phyloP scores from a whole-genome alignment of 2,797 vertebrate species.

The Bucorvus abyssinicus region DNA sequence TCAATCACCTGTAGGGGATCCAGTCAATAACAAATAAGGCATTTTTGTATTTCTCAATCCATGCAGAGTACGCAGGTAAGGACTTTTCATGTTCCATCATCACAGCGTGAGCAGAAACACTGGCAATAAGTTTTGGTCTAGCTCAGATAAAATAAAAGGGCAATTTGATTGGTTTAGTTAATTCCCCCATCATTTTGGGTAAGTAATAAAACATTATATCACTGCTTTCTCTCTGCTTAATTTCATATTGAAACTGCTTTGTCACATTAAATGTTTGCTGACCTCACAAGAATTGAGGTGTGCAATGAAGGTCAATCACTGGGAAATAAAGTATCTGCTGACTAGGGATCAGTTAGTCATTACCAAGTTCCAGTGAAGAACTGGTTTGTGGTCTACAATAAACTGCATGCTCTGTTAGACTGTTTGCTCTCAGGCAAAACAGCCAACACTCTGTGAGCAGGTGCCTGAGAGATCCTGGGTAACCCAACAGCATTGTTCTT shows the following conservation, averaged over 20 bases:
- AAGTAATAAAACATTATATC: neutral
- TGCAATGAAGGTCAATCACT: neutral
- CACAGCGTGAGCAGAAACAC: neutral
- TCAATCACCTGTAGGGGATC: neutral
- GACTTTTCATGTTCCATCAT: neutral
- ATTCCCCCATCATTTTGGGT: neutral
- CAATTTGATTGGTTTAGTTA: neutral
- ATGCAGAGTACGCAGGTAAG: neutral
- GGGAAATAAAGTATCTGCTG: neutral
- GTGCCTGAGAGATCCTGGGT: neutral
- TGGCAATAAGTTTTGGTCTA: neutral
- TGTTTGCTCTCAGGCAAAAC: neutral
- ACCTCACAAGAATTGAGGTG: neutral
- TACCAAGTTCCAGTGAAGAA: neutral
- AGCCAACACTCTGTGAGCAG: neutral
- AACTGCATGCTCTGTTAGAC: neutral
- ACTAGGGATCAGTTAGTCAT: neutral
- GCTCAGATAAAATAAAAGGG: neutral
- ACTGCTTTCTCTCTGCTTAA: neutral
- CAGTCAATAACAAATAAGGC: neutral
- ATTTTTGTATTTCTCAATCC: slow-evolving; percentile 2
- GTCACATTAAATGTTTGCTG: neutral
- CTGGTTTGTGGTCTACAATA: neutral
- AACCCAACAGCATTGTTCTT: neutral
- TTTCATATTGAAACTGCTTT: slow-evolving; percentile 15